phyloP scores from a whole-genome alignment of 2,888 invertebrate species.

The Caenorhabditis virilis region DNA sequence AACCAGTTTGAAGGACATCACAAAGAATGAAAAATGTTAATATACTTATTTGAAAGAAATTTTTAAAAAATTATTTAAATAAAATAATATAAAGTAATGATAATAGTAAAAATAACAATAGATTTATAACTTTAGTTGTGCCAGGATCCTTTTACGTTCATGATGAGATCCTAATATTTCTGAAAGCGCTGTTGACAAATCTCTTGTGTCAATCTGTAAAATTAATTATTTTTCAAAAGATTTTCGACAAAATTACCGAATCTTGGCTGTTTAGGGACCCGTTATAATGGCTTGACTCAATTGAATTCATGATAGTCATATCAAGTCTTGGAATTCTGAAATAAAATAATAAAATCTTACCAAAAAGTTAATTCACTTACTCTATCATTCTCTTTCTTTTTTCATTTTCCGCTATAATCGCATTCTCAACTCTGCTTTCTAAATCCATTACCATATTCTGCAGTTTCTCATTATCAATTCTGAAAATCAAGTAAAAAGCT shows the following conservation, averaged over 20 bases:
- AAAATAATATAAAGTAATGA: too few relatives aligned
- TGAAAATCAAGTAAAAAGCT: constrained; percentile 8
- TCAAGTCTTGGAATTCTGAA: constrained; percentile 38
- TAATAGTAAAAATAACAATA: too few relatives aligned
- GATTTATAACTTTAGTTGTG: too few relatives aligned
- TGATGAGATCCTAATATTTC: constrained; percentile 27
- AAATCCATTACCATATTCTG: constrained; percentile 17
- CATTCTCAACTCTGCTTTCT: constrained; percentile 3
- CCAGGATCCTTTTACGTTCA: background rate
- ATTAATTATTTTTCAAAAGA: background rate
- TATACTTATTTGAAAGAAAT: too few relatives aligned
- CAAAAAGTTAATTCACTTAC: background rate
- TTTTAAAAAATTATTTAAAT: too few relatives aligned
- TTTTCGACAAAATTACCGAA: background rate
- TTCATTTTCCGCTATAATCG: background rate
- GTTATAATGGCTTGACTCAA: background rate
- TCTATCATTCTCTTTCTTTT: background rate
- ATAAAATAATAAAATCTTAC: constrained; percentile 1
- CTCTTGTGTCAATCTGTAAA: constrained; percentile 1
- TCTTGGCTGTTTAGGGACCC: background rate
- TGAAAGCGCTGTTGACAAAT: constrained; percentile 9
- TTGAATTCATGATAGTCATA: constrained; percentile 29
- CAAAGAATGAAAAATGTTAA: too few relatives aligned
- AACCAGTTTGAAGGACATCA: too few relatives aligned
- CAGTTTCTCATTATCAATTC: constrained; percentile 33